These are phyloP conservation scores for Callimico goeldii DNA, from an alignment of 2,797 vertebrate species.

Conservation along the genomic window DNA sequence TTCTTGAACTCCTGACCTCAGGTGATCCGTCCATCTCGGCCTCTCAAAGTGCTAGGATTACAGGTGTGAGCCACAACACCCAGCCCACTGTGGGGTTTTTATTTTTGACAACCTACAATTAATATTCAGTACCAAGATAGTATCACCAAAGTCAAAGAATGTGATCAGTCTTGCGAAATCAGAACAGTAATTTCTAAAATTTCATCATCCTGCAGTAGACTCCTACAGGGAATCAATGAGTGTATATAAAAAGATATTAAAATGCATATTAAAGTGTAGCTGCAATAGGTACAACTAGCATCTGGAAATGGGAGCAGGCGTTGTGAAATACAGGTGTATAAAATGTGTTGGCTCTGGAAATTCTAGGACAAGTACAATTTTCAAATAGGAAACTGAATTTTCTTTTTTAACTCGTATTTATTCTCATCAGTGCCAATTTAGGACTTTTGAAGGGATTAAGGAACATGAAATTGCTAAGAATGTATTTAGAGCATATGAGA, in stretches of 20 bases:
- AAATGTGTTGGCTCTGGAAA: constrained; percentile 18
- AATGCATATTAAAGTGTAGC: neutral
- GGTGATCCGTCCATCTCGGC: neutral
- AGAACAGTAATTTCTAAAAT: neutral
- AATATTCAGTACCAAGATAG: neutral
- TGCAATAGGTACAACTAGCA: neutral
- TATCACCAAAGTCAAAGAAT: constrained; percentile 34
- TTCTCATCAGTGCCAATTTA: neutral
- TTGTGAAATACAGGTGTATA: neutral
- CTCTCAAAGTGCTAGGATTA: neutral
- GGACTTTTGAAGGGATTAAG: neutral
- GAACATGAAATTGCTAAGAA: neutral
- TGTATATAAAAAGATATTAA: neutral
- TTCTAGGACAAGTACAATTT: constrained; percentile 16
- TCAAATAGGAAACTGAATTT: neutral
- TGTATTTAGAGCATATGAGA: neutral
- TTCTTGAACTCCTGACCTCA: neutral
- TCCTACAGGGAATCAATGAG: neutral
- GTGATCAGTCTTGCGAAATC: neutral
- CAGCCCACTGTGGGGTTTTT: neutral
- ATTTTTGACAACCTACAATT: neutral
- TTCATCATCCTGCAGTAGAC: neutral
- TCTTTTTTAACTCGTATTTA: neutral
- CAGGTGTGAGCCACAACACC: neutral
- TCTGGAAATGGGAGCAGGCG: neutral